Percentiles rank a stretch among this genome's conserved stretches.
Evolutionary conservation across 2,797 vertebrate species (phyloP).

Genomic region (Squalus acanthias): DNA sequence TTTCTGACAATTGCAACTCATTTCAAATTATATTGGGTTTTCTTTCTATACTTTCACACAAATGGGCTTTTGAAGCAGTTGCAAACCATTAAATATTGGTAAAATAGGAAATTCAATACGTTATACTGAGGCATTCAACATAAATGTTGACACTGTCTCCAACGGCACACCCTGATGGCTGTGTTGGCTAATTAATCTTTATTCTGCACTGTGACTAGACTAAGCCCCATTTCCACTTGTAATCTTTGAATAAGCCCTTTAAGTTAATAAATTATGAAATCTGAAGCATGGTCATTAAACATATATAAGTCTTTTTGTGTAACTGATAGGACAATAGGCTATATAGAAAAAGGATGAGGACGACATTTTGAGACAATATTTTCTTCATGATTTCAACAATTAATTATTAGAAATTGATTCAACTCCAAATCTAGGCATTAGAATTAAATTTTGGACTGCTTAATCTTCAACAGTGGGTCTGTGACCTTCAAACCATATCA

Average conservation of each 20-base stretch:
- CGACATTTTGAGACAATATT: not conserved
- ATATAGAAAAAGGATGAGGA: not conserved
- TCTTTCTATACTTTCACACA: not conserved
- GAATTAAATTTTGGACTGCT: not conserved
- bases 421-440: not conserved
- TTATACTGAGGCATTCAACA: not conserved
- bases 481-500: not conserved
- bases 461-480: not conserved
- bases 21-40: not conserved
- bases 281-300: not conserved
- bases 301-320: not conserved
- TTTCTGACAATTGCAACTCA: not conserved
- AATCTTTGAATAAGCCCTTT: not conserved
- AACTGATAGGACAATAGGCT: not conserved
- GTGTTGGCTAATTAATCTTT: constrained; percentile 10
- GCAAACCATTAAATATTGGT: not conserved
- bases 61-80: not conserved
- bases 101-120: not conserved
- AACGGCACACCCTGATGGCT: not conserved
- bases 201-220: not conserved
- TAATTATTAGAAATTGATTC: not conserved
- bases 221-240: not conserved
- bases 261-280: not conserved
- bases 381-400: not conserved
- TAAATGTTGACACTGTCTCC: not conserved